Base-by-base conservation (phyloP, 2,113 vertebrate species). In the Myxocyprinus asiaticus region DNA sequence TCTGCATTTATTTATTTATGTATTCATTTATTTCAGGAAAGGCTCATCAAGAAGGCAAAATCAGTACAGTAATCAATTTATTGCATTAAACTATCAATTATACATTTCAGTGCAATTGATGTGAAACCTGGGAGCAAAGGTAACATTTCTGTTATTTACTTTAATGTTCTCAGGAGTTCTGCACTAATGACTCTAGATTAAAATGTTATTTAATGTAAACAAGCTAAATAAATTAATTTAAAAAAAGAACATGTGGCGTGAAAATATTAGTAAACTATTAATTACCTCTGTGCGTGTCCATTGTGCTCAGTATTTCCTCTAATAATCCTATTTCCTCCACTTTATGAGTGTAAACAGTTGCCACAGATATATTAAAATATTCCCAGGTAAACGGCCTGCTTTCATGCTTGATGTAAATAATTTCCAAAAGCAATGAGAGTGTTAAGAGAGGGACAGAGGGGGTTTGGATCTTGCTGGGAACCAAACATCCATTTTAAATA, bases 401-500 rank as follows among this genome's bases (percentile, higher is more conserved):
- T 50, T 50, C 9, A 50, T 50, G 47, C 9, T 17, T 67, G 47
- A 73, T 47, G 14, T 61, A 78, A 66, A 71, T 67, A 55, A 74
- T 68, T 62, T 65, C 67, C 48, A 67, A 82, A 33, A 73, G 64
- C 69, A 78, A 74, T 62, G 47, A 73, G 9, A 78, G 22, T 63
- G 58, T 51, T 78, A 59, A 42, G 45, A 82, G 70, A 50, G 42
- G 55, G 45, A 73, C 55, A 22, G 15, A 15, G 56, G 63, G 55
- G 48, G 69, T 68, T 59, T 74, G 66, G 63, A 63, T 78, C 69
- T 53, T 22, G 62, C 68, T 67, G 63, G 55, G 53, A 69, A 67
- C 14, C 65, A 53, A 70, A 65, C 4, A 9, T 53, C 55, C 45
- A 15, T 78, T 83, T 69, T 69, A 85, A 85, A 81, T 85, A 78